Evolutionary conservation across 2,797 vertebrate genomes (phyloP).

Genomic region (Labeo calbasu): DNA sequence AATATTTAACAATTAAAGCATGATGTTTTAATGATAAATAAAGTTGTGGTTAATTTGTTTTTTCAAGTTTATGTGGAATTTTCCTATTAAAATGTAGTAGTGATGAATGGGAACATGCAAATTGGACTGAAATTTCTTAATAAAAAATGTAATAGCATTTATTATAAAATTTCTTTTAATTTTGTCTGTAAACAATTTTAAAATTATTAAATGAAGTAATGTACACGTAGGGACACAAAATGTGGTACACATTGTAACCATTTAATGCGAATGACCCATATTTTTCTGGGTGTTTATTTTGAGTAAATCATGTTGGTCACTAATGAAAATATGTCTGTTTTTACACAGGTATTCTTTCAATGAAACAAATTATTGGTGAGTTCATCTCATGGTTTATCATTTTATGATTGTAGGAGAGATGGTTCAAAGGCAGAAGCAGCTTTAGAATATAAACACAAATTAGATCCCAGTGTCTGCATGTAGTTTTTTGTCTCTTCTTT

Average conservation of each 20-base stretch:
- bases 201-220: background rate
- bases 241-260: background rate
- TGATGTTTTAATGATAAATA: background rate
- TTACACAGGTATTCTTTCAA: constrained; percentile 72
- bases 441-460: background rate
- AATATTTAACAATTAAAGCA: background rate
- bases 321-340: constrained; percentile 57
- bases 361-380: constrained; percentile 80
- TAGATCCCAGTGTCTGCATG: background rate
- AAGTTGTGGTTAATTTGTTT: background rate
- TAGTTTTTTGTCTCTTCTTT: background rate
- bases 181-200: background rate
- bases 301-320: constrained; percentile 41
- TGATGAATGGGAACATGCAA: background rate
- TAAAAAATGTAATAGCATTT: background rate
- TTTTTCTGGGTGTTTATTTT: background rate
- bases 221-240: background rate
- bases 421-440: constrained; percentile 12
- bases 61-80: background rate
- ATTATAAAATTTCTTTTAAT: background rate
- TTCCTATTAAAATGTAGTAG: background rate
- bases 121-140: background rate
- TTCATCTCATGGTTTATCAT: constrained; percentile 28
- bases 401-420: constrained; percentile 13
- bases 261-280: background rate